Conservation (phyloP, 2,797 vertebrate genomes). For the Acestrorhynchus altus region DNA sequence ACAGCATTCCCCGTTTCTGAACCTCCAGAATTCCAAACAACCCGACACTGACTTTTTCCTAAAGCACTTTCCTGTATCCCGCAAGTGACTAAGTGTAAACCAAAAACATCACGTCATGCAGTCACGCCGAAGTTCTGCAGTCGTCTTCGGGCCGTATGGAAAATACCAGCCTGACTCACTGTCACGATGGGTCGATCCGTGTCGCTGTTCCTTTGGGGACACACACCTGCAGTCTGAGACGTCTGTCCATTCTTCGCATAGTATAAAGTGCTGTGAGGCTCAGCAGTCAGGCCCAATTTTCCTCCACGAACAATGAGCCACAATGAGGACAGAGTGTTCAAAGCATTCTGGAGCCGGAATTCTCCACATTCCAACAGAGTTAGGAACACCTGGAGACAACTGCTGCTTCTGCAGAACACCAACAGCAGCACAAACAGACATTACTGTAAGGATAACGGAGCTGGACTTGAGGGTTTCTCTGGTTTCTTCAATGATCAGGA, state of each 20-base stretch:
- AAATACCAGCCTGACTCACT: constrained; percentile 15
- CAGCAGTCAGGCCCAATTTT: neutral
- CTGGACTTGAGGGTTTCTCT: neutral
- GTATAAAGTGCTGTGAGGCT: neutral
- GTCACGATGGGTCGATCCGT: neutral
- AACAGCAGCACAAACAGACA: neutral
- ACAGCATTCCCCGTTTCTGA: constrained; percentile 8
- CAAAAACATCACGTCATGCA: constrained; percentile 12
- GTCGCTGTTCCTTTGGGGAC: neutral
- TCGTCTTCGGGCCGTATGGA: neutral
- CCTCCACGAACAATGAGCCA: constrained; percentile 8
- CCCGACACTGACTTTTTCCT: constrained; percentile 1
- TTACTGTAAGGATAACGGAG: neutral
- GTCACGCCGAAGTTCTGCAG: neutral
- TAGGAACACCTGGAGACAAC: constrained; percentile 39
- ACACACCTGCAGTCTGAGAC: constrained; percentile 4
- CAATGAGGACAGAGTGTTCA: constrained; percentile 15
- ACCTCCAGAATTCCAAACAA: neutral
- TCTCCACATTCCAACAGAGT: constrained; percentile 24
- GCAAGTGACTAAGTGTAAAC: neutral
- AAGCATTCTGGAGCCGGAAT: constrained; percentile 18
- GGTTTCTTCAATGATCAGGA: too few relatives aligned
- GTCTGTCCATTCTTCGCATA: constrained; percentile 9
- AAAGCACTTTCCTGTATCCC: neutral
- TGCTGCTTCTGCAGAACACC: neutral